Evolutionary conservation across 2,113 vertebrate species (phyloP), one percentile per base, ranked within the genome.

Genomic region (Elephantulus edwardii): DNA sequence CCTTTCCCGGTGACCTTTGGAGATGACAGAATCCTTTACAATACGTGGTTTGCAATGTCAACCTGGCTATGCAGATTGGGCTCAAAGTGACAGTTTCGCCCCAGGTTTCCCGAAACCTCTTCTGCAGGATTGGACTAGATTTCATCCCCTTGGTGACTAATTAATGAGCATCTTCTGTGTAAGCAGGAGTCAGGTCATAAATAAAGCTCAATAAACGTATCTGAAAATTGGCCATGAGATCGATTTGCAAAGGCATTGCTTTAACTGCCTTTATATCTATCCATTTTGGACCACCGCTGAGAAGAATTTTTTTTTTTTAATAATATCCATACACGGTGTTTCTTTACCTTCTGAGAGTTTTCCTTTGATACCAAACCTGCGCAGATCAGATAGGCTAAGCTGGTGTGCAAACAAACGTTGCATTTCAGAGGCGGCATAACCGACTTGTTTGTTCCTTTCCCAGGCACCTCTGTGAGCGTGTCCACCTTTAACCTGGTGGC

Each of bases 401-500:
- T 58, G 62, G 50, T 28, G n/a, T 72, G 88, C 88, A 88, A 52
- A 93, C 56, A 89, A 84, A 75, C 56, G 26, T 62, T 0, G 56
- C 48, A 52, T 52, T 83, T 92, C 79, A 60, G 19, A 58, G 20
- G 66, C 8, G 0, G 40, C 35, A 3, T 42, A 56, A 71, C 48
- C 0, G 3, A 54, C 80, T 72, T 33, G 84, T 96, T 84, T 93
- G 38, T 86, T 90, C 4, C 40, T 24, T 64, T 0, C 54, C 3
- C 86, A 99, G 99, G 99, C 83, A 97, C 99, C 60, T 99, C 99
- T 0, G 99, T 99, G 33, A 99, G 98, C 0, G 98, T 99, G 2
- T 99, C 99, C 38, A 99, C 99, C 0, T 99, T 99, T 96, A 99
- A 98, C 97, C 97, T 99, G 95, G 98, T 99, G 52, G 99, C 99